phyloP scores from a whole-genome alignment of 2,888 invertebrate genomes.

The Lucinisca nassula region DNA sequence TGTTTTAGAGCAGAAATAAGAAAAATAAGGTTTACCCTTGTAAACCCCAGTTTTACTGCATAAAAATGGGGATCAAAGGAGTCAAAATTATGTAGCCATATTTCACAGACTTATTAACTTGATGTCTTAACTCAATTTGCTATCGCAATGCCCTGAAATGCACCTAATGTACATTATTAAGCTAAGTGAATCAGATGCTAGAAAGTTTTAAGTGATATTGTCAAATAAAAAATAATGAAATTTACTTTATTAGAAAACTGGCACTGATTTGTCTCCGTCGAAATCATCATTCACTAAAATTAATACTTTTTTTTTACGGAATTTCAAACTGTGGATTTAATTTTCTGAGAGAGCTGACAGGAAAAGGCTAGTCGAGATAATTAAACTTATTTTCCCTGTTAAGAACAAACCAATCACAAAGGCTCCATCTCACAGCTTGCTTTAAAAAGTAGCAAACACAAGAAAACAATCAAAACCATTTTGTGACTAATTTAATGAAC shows the following conservation, averaged over 20 bases:
- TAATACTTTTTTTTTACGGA: neutral
- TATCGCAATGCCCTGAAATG: too few relatives aligned
- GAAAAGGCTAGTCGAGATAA: neutral
- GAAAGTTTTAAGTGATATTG: too few relatives aligned
- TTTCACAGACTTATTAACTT: too few relatives aligned
- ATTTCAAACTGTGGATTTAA: neutral
- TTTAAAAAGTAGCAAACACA: neutral
- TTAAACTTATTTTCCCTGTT: neutral
- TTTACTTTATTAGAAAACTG: neutral
- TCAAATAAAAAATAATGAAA: too few relatives aligned
- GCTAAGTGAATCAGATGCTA: too few relatives aligned
- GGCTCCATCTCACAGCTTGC: neutral
- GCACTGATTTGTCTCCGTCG: neutral
- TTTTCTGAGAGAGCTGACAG: neutral
- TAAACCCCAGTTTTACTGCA: too few relatives aligned
- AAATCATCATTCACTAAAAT: neutral
- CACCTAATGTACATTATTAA: too few relatives aligned
- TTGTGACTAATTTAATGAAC: slow-evolving; percentile 1
- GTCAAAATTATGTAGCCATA: too few relatives aligned
- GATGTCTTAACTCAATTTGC: too few relatives aligned
- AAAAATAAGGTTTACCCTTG: too few relatives aligned
- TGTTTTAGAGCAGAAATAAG: too few relatives aligned
- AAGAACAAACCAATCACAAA: neutral
- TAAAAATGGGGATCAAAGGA: too few relatives aligned
- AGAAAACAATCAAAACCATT: neutral